Evolutionary conservation across 2,888 invertebrate species (phyloP).

Genomic region (Melanargia galathea): DNA sequence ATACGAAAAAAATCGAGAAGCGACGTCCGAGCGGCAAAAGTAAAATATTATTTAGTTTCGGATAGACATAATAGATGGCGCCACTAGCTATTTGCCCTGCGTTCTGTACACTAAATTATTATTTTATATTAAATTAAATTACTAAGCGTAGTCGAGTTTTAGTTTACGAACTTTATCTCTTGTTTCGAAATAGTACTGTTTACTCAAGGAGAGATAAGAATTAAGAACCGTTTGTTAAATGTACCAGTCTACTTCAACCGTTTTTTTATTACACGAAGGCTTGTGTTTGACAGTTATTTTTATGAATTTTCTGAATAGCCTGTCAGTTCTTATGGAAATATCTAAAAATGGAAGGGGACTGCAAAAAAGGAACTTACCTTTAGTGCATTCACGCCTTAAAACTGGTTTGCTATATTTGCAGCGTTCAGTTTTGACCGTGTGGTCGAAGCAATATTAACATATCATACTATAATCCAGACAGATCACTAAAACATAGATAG

Average conservation of each 20-base stretch:
- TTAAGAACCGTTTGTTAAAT: neutral
- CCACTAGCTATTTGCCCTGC: too few species aligned
- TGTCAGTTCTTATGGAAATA: neutral
- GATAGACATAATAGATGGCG: too few species aligned
- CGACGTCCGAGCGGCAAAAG: too few species aligned
- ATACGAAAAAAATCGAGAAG: too few species aligned
- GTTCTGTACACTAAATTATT: too few species aligned
- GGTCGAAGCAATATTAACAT: neutral
- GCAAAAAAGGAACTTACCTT: neutral
- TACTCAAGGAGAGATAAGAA: neutral
- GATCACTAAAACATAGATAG: neutral
- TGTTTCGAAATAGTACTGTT: slow-evolving; percentile 5
- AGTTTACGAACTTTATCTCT: too few species aligned
- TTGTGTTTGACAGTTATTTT: neutral
- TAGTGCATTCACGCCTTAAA: neutral
- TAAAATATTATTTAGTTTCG: too few species aligned
- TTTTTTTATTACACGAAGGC: neutral
- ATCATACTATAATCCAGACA: neutral
- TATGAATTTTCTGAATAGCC: neutral
- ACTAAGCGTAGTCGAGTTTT: too few species aligned
- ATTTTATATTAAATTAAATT: too few species aligned
- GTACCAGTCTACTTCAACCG: neutral
- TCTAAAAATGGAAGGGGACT: neutral
- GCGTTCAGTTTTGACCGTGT: neutral
- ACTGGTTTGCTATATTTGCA: slow-evolving; percentile 6